Evolutionary conservation across 2,888 invertebrate genomes (phyloP), one percentile per base, ranked within the genome.

Genomic region (Andrena fulva): DNA sequence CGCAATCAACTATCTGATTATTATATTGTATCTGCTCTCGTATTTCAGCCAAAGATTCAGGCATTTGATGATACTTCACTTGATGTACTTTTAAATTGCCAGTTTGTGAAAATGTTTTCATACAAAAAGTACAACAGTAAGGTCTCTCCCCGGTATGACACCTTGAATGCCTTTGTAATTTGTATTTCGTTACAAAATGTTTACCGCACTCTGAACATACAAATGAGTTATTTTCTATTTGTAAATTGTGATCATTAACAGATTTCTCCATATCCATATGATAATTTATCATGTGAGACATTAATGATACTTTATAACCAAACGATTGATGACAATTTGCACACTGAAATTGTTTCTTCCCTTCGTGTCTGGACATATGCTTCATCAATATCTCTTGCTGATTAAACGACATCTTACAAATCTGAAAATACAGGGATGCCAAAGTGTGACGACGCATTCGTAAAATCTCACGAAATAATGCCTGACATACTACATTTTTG

Each of bases 331-430:
- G 91, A 87, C 93, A 93, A 85, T 92, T 90, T 0, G 89, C 92
- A 77, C 93, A 93, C 16, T 91, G 91, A 78, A 93, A 93, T 63
- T 89, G 87, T 68, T 91, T 93, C 68, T 92, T 93, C 63, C 89
- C 91, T 52, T 92, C 91, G 24, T 93, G 93, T 76, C 91, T 90
- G 76, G 91, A 90, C 76, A 92, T 90, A 72, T 93, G 93, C 59
- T 92, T 93, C 67, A 87, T 87, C 62, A 93, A 81, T n/a, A 93
- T 91, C 77, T 93, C 93, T 82, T 87, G 91, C 63, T 93, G 93
- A 84, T 93, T 93, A 73, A 93, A 93, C 4, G 93, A 91, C 92
- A 92, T 92, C 80, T 89, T 88, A 66, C 93, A 93, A 59, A 93
- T 91, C 93, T 93, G 78, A 31, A 66, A 85, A 74, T 56, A 33